Conservation (phyloP, 2,113 vertebrate species). For the Rafetus swinhoei region DNA sequence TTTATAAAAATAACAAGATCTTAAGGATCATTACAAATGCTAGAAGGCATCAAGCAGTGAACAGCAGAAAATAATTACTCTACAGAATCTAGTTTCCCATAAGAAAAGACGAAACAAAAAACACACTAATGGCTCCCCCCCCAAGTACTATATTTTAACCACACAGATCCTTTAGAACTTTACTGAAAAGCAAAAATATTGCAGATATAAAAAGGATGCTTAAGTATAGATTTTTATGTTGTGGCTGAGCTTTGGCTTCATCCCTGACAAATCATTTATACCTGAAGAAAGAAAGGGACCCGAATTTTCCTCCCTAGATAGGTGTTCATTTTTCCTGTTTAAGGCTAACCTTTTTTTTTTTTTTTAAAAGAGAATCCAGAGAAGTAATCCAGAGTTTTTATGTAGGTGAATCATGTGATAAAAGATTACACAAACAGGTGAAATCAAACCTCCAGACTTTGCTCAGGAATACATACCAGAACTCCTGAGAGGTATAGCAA, state of each 20-base stretch:
- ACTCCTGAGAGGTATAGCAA: not conserved
- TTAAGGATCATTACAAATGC: not conserved
- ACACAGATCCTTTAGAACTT: not conserved
- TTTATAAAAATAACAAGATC: not conserved
- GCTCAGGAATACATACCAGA: not conserved
- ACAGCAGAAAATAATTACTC: not conserved
- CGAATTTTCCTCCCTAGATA: not conserved
- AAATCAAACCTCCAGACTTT: not conserved
- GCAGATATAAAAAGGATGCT: not conserved
- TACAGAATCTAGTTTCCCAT: not conserved
- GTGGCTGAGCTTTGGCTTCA: not conserved
- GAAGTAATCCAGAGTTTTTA: not conserved
- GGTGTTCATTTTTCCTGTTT: not conserved
- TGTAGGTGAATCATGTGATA: not conserved
- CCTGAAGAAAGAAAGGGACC: not conserved
- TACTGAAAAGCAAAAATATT: not conserved
- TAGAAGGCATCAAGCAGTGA: not conserved
- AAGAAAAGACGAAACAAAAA: not conserved
- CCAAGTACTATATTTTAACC: not conserved
- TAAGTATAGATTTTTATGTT: not conserved
- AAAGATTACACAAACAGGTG: not conserved
- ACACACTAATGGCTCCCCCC: not conserved
- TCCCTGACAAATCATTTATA: not conserved
- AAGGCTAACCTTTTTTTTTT: too few relatives aligned
- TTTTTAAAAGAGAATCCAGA: too few relatives aligned